These are phyloP conservation scores for Aradophagus sp. DNA, from an alignment of 1,140 invertebrate genomes.

Conservation along the genomic window DNA sequence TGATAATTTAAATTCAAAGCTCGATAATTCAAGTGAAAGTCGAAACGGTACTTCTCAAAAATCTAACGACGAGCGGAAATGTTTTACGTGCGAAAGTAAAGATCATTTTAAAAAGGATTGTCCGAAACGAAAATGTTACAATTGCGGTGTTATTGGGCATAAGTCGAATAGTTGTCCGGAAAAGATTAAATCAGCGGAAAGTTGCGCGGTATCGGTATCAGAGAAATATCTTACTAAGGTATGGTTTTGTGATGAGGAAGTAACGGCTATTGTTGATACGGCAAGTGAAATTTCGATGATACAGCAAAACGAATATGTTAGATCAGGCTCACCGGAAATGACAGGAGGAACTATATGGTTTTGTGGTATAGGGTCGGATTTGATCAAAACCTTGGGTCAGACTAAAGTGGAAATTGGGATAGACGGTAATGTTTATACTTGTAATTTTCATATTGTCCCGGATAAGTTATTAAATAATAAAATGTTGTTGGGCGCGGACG, in stretches of 20 bases:
- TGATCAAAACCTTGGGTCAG: not conserved
- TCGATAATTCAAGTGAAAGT: not conserved
- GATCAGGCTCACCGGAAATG: not conserved
- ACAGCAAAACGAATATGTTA: not conserved
- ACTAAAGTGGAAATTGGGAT: not conserved
- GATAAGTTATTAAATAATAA: not conserved
- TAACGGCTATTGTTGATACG: slow-evolving; percentile 1
- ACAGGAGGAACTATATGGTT: not conserved
- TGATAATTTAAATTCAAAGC: not conserved
- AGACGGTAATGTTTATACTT: not conserved
- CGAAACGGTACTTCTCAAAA: too few relatives aligned
- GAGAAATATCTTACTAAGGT: not conserved
- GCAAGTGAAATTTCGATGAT: slow-evolving; percentile 10
- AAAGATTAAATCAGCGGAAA: not conserved
- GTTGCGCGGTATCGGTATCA: too few relatives aligned
- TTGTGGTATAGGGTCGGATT: not conserved
- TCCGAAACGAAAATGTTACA: slow-evolving; percentile 4
- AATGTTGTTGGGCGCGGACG: slow-evolving; percentile 1
- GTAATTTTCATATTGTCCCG: not conserved
- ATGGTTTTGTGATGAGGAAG: not conserved
- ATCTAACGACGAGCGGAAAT: not conserved
- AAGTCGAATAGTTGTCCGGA: slow-evolving; percentile 1
- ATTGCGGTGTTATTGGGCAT: slow-evolving; percentile 5
- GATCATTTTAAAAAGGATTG: slow-evolving; percentile 1
- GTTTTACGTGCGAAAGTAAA: slow-evolving; percentile 1